Evolutionary conservation across 2,113 vertebrate species (phyloP).

Genomic region (Opisthocomus hoazin): DNA sequence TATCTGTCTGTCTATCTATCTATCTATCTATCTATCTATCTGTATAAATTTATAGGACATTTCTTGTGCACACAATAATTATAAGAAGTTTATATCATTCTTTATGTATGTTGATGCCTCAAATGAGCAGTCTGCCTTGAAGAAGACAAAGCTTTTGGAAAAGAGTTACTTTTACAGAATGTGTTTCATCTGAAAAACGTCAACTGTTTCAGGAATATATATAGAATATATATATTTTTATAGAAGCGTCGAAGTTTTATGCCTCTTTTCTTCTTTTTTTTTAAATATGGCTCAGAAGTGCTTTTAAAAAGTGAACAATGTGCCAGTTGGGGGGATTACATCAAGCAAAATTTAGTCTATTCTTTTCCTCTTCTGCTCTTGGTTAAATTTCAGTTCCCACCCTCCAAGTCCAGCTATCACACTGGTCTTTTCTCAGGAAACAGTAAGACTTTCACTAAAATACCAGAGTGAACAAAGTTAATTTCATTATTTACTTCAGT

Average conservation of each 20-base stretch:
- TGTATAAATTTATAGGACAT: not conserved
- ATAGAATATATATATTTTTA: not conserved
- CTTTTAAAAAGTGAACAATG: not conserved
- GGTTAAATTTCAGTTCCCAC: not conserved
- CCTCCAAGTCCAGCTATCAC: not conserved
- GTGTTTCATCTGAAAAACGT: not conserved
- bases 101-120: not conserved
- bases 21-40: too few relatives aligned
- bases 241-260: not conserved
- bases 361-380: not conserved
- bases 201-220: not conserved
- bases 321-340: not conserved
- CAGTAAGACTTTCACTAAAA: not conserved
- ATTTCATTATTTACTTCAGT: not conserved
- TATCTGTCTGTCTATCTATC: not conserved
- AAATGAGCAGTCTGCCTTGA: not conserved
- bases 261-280: not conserved
- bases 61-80: not conserved
- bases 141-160: not conserved
- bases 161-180: not conserved
- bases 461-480: not conserved
- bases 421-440: not conserved
- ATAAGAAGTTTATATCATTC: not conserved
- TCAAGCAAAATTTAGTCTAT: not conserved
- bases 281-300: not conserved